Evolutionary conservation across 1,140 invertebrate genomes (phyloP).

Genomic region (Drosophila triauraria): DNA sequence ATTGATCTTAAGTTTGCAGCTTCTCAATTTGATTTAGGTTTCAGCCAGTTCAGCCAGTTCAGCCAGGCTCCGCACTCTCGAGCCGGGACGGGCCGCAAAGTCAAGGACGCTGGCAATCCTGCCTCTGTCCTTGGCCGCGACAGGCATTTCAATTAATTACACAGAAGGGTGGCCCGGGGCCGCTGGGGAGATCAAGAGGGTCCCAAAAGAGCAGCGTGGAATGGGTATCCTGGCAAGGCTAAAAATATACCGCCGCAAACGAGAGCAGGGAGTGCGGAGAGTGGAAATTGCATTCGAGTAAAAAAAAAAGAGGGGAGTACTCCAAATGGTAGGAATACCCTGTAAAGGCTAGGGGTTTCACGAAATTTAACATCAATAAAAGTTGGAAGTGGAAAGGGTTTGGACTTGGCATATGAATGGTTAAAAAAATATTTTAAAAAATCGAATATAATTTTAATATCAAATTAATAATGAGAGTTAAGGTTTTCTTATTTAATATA

Average conservation of each 20-base stretch:
- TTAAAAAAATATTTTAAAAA: neutral
- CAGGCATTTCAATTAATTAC: slow-evolving; percentile 48
- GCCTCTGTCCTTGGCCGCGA: slow-evolving; percentile 32
- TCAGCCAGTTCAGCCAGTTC: neutral
- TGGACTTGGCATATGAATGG: too few relatives aligned
- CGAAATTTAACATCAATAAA: too few relatives aligned
- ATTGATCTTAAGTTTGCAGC: slow-evolving; percentile 6
- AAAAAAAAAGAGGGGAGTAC: neutral
- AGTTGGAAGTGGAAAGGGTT: too few relatives aligned
- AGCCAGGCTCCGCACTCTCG: neutral
- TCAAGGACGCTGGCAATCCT: slow-evolving; percentile 28
- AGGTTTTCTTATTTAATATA: too few relatives aligned
- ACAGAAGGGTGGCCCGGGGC: neutral
- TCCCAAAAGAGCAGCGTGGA: slow-evolving; percentile 1
- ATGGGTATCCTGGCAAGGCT: slow-evolving; percentile 10
- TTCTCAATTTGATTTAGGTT: slow-evolving; percentile 9
- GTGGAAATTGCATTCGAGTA: slow-evolving; percentile 7
- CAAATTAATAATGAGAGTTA: too few relatives aligned
- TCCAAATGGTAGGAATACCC: neutral
- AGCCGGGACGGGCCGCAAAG: slow-evolving; percentile 4
- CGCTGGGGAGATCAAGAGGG: slow-evolving; percentile 16
- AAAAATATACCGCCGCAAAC: slow-evolving; percentile 12
- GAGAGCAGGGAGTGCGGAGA: neutral
- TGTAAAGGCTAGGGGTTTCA: neutral
- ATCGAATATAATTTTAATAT: neutral